Evolutionary conservation across 2,888 invertebrate species (phyloP).

Genomic region (Tiliacea citrago): DNA sequence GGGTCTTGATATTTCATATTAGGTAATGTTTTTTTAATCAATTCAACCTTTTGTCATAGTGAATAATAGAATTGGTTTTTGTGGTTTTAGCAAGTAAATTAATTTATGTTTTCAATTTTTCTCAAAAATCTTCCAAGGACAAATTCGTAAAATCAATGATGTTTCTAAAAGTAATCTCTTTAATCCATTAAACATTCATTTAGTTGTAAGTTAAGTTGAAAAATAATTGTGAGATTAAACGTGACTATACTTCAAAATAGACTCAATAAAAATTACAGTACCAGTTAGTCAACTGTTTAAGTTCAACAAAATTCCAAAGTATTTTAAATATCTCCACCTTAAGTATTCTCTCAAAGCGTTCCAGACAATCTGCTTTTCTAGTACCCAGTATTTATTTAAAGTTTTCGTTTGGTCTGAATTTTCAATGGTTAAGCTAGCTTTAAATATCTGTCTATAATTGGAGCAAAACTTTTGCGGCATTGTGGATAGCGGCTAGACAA

Average conservation of each 20-base stretch:
- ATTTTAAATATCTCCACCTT: background rate
- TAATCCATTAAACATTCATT: background rate
- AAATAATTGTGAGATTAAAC: no score
- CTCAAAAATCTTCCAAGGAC: background rate
- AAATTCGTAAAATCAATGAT: no score
- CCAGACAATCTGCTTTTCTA: background rate
- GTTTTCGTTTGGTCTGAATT: constrained; percentile 23
- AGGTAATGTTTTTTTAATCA: no score
- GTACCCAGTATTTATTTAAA: constrained; percentile 15
- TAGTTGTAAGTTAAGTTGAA: background rate
- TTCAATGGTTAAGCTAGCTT: constrained; percentile 2
- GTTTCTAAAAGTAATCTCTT: background rate
- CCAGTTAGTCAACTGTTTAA: background rate
- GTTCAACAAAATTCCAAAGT: background rate
- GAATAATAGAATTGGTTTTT: background rate
- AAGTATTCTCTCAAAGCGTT: background rate
- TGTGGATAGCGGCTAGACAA: constrained; percentile 1
- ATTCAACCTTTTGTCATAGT: background rate
- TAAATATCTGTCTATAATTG: constrained; percentile 10
- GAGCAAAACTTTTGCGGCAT: constrained; percentile 14
- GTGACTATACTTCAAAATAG: background rate
- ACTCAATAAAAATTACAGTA: background rate
- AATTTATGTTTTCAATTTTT: background rate
- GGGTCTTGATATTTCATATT: no score
- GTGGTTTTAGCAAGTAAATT: background rate